Conservation (phyloP, 2,797 vertebrate species). For the Sebastes jordani region DNA sequence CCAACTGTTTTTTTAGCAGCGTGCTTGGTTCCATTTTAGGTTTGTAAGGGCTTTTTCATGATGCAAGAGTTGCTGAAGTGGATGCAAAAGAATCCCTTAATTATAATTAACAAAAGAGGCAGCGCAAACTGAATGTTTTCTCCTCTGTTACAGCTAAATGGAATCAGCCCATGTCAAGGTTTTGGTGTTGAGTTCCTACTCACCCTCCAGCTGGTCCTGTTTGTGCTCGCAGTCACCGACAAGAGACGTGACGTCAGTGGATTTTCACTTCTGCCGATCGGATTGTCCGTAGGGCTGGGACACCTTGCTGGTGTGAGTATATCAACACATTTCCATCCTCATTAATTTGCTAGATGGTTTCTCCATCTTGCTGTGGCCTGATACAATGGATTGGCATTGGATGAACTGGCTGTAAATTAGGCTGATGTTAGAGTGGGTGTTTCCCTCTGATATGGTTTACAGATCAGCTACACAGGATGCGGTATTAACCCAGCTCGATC, state of each 20-base stretch:
- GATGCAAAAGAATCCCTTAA: not conserved
- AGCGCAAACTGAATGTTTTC: not conserved
- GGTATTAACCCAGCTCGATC: slow-evolving; percentile 89
- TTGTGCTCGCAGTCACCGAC: slow-evolving; percentile 85
- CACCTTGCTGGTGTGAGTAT: slow-evolving; percentile 85
- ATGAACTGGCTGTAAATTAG: slow-evolving; percentile 22
- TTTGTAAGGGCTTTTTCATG: not conserved
- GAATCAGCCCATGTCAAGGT: slow-evolving; percentile 80
- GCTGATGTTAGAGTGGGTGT: slow-evolving; percentile 16
- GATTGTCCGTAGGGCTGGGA: slow-evolving; percentile 85
- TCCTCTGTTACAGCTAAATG: slow-evolving; percentile 40
- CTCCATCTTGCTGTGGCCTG: slow-evolving; percentile 11
- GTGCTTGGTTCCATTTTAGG: not conserved
- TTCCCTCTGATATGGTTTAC: slow-evolving; percentile 46
- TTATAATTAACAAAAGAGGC: not conserved
- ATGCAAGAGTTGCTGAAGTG: not conserved
- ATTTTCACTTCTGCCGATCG: slow-evolving; percentile 83
- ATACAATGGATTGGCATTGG: slow-evolving; percentile 39
- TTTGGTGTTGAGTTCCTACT: slow-evolving; percentile 86
- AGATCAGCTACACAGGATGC: slow-evolving; percentile 91
- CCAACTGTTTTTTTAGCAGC: not conserved
- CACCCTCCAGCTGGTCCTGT: slow-evolving; percentile 88
- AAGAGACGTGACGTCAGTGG: slow-evolving; percentile 78
- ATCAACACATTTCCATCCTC: slow-evolving; percentile 18
- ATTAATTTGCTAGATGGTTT: slow-evolving; percentile 32